phyloP scores from a whole-genome alignment of 2,113 vertebrate genomes.

The Pygoscelis adeliae region DNA sequence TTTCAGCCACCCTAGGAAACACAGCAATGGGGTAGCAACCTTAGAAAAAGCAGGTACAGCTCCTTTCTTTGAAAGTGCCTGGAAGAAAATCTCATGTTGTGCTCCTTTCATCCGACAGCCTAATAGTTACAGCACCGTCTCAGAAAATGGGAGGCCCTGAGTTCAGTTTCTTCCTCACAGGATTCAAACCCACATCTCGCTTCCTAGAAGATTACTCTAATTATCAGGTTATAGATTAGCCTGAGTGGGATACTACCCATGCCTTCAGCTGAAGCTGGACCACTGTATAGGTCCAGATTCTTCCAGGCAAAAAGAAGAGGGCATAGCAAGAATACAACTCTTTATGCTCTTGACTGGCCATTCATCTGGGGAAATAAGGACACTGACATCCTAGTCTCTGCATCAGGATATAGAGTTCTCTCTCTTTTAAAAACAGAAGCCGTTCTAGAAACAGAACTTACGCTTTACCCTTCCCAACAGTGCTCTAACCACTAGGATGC shows the following conservation, averaged over 20 bases:
- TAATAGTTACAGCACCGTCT: background rate
- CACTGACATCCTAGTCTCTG: background rate
- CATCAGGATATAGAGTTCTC: background rate
- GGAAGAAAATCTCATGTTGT: background rate
- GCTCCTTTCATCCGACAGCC: background rate
- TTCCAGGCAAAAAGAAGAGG: background rate
- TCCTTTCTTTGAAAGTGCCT: background rate
- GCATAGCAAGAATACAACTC: background rate
- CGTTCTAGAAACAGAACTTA: background rate
- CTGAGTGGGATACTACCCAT: background rate
- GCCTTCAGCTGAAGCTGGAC: background rate
- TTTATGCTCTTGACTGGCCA: background rate
- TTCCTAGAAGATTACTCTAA: background rate
- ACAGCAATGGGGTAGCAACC: background rate
- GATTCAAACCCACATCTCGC: background rate
- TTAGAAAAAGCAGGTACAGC: background rate
- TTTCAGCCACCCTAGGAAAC: background rate
- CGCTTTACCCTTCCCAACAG: background rate
- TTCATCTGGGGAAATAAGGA: background rate
- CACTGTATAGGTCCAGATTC: background rate
- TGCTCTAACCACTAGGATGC: background rate
- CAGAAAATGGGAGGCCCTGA: background rate
- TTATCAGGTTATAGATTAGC: background rate
- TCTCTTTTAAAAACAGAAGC: background rate
- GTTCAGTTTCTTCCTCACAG: background rate